Evolutionary conservation across 2,113 vertebrate genomes (phyloP).

Genomic region (Macrotis lagotis): DNA sequence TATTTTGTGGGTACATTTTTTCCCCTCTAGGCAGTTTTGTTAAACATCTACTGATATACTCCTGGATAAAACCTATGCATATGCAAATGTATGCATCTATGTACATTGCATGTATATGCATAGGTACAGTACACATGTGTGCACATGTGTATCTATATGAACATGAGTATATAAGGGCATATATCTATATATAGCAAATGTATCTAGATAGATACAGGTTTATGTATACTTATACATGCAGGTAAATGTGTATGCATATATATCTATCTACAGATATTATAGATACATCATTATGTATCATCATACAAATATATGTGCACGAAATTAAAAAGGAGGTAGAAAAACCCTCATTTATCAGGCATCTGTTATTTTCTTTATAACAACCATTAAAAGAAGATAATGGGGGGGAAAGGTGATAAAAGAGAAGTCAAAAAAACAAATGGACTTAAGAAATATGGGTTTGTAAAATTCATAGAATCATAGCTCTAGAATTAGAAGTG

Average conservation of each 20-base stretch:
- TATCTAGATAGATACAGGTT: no score
- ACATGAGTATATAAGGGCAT: neutral
- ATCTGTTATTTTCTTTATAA: conserved; percentile 55
- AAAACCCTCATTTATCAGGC: conserved; percentile 53
- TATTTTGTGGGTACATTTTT: neutral
- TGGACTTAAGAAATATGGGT: neutral
- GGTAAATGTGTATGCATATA: no score
- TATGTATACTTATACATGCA: no score
- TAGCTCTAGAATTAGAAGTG: neutral
- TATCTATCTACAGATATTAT: neutral
- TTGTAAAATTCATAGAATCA: neutral
- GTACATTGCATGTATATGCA: no score
- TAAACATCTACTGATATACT: neutral
- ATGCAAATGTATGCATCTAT: no score
- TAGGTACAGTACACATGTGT: no score
- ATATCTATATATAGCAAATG: no score
- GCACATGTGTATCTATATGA: no score
- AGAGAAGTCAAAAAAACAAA: conserved; percentile 21
- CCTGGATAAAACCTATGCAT: neutral
- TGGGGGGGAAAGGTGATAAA: conserved; percentile 21
- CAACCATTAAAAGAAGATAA: conserved; percentile 11
- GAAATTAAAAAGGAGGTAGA: neutral
- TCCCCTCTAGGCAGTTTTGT: neutral
- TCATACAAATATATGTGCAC: neutral
- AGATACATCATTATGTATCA: neutral